Percentiles rank a stretch among this genome's conserved stretches.
Evolutionary conservation across 2,888 invertebrate species (phyloP).

Genomic region (Chrysomela aeneicollis): DNA sequence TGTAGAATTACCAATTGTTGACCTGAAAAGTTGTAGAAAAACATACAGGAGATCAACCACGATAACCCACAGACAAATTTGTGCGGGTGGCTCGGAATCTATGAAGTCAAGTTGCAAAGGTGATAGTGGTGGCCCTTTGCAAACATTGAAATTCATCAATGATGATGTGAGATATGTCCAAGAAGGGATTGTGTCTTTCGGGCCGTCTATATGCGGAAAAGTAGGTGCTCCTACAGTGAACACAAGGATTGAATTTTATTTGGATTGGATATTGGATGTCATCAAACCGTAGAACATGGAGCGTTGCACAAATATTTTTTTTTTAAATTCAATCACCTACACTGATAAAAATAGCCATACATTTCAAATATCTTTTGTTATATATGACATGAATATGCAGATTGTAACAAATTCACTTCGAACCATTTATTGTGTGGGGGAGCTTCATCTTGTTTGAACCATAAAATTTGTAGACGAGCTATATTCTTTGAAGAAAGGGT

Average conservation of each 20-base stretch:
- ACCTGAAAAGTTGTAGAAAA: constrained; percentile 50
- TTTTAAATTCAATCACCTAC: no score
- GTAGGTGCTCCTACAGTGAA: constrained; percentile 74
- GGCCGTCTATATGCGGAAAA: constrained; percentile 58
- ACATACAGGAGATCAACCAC: constrained; percentile 45
- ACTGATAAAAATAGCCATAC: no score
- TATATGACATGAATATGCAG: no score
- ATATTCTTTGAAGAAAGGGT: no score
- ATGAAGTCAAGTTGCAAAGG: constrained; percentile 68
- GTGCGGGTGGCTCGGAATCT: constrained; percentile 67
- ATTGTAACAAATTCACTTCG: no score
- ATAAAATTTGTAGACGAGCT: no score
- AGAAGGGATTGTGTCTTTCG: constrained; percentile 64
- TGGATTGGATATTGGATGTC: constrained; percentile 71
- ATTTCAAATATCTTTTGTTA: no score
- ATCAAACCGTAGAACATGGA: constrained; percentile 54
- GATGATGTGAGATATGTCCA: constrained; percentile 54
- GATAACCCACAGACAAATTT: constrained; percentile 62
- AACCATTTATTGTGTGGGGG: no score
- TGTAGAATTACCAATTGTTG: constrained; percentile 57
- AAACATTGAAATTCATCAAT: constrained; percentile 56
- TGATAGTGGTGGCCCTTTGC: constrained; percentile 73
- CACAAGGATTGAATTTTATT: constrained; percentile 69
- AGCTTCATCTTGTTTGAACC: no score
- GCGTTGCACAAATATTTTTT: no score